Evolutionary conservation across 1,140 invertebrate genomes (phyloP).

Genomic region (Zeugodacus cucurbitae): DNA sequence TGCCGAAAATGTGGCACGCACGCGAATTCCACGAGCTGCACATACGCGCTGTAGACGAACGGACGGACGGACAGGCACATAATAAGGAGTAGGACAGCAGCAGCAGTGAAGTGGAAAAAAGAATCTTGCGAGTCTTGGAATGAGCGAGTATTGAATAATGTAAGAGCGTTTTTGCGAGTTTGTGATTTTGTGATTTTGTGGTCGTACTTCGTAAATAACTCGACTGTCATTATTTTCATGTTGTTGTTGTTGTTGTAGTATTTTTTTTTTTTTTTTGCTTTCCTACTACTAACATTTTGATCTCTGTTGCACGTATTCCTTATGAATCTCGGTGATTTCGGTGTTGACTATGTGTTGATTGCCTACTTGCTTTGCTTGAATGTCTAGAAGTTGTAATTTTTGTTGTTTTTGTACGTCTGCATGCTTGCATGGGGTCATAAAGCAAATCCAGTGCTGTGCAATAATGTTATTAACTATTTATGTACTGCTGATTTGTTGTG

Average conservation of each 20-base stretch:
- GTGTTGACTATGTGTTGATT: conserved; percentile 13
- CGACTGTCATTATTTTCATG: background rate
- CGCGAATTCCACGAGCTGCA: conserved; percentile 44
- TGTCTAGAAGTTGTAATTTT: background rate
- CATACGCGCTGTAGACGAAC: background rate
- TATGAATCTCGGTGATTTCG: conserved; percentile 11
- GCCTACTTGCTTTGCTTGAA: background rate
- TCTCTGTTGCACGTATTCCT: conserved; percentile 9
- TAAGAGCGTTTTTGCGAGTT: background rate
- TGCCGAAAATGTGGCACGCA: conserved; percentile 62
- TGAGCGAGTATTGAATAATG: conserved; percentile 31
- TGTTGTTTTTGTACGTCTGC: background rate
- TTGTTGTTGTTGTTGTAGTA: background rate
- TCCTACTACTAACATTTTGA: too few relatives aligned
- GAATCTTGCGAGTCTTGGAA: background rate
- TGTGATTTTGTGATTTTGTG: conserved; percentile 31
- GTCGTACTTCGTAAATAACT: background rate
- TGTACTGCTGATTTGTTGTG: background rate
- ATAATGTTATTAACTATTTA: conserved; percentile 33
- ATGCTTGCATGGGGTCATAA: background rate
- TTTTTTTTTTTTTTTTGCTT: background rate
- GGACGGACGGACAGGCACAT: background rate
- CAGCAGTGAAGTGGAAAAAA: background rate
- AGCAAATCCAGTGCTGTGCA: background rate
- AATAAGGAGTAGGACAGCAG: background rate